Percentiles rank a stretch among this genome's conserved stretches.
phyloP scores from a whole-genome alignment of 1,140 invertebrate species.

The Sweltsa coloradensis region DNA sequence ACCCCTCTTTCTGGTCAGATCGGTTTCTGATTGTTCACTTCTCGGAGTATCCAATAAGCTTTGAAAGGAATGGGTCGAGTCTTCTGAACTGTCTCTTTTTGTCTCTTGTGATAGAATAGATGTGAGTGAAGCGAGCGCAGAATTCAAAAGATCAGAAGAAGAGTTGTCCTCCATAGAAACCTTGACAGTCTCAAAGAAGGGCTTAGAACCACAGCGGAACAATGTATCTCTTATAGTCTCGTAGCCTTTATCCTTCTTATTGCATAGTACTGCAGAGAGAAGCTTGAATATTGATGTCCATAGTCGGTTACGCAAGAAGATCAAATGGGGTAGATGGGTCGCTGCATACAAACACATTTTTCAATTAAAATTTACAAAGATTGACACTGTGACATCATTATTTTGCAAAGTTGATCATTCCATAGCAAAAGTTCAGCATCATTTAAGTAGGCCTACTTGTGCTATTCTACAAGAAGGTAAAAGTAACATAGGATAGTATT shows the following conservation, averaged over 20 bases:
- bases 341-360: slow-evolving; percentile 21
- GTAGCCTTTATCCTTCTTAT: slow-evolving; percentile 25
- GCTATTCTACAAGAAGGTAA: no score
- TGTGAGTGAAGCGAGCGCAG: slow-evolving; percentile 24
- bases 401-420: no score
- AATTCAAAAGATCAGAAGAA: slow-evolving; percentile 22
- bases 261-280: slow-evolving; percentile 25
- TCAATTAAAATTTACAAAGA: not conserved
- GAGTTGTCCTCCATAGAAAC: slow-evolving; percentile 25
- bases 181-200: slow-evolving; percentile 28
- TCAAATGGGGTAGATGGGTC: slow-evolving; percentile 22
- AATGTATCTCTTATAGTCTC: slow-evolving; percentile 28
- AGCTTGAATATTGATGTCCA: slow-evolving; percentile 35
- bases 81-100: no score
- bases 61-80: no score
- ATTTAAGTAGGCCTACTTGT: no score
- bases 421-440: no score
- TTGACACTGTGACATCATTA: no score
- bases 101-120: slow-evolving; percentile 27
- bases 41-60: no score
- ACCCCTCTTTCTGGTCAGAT: no score
- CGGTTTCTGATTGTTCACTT: no score
- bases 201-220: slow-evolving; percentile 23
- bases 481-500: no score
- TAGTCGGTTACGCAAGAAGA: slow-evolving; percentile 31